Evolutionary conservation across 2,888 invertebrate species (phyloP).

Genomic region (Acrobeloides nanus): DNA sequence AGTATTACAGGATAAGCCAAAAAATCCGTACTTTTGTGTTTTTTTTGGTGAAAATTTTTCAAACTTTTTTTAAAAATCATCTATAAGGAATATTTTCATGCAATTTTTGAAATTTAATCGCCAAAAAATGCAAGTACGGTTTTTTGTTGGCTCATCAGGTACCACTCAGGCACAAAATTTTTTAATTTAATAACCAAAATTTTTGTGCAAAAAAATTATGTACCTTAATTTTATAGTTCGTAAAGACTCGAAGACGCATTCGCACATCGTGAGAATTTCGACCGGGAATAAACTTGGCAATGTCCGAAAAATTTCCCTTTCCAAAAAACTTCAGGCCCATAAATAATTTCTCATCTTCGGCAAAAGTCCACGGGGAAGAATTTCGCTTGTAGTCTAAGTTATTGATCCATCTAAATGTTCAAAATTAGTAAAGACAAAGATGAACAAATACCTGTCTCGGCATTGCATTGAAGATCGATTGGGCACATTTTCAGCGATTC

Average conservation of each 20-base stretch:
- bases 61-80: too few species aligned
- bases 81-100: too few species aligned
- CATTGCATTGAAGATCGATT: constrained; percentile 18
- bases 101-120: too few species aligned
- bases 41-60: too few species aligned
- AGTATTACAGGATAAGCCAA: too few species aligned
- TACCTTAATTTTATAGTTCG: constrained; percentile 28
- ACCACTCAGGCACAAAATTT: too few species aligned
- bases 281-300: constrained; percentile 28
- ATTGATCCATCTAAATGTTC: too few species aligned
- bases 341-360: constrained; percentile 66
- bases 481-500: constrained; percentile 14
- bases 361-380: constrained; percentile 61
- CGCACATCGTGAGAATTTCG: constrained; percentile 20
- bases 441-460: constrained; percentile 18
- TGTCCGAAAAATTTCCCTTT: constrained; percentile 57
- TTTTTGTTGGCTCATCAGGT: too few species aligned
- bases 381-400: constrained; percentile 30
- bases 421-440: too few species aligned
- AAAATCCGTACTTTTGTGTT: too few species aligned
- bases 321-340: constrained; percentile 64
- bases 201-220: constrained; percentile 2
- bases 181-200: constrained; percentile 1
- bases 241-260: constrained; percentile 21
- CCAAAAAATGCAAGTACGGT: too few species aligned